phyloP scores from a whole-genome alignment of 2,797 vertebrate species.

The Eupleurogrammus muticus region DNA sequence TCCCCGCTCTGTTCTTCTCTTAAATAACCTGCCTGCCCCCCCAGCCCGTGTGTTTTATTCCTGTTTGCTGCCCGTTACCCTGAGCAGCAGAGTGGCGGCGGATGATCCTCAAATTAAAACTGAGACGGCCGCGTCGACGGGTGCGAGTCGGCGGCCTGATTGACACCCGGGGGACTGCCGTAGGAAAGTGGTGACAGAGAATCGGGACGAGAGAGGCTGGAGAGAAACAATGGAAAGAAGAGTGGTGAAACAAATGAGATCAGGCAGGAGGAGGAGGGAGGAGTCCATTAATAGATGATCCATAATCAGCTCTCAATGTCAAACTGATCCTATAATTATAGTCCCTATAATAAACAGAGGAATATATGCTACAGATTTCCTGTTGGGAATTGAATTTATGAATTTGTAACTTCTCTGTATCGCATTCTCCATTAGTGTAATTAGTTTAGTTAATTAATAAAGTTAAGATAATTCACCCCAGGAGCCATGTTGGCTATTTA shows the following conservation, averaged over 20 bases:
- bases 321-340: too few relatives aligned
- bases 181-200: conserved; percentile 14
- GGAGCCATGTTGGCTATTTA: too few relatives aligned
- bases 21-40: conserved; percentile 1
- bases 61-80: conserved; percentile 28
- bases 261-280: not conserved
- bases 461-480: too few relatives aligned
- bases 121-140: not conserved
- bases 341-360: not conserved
- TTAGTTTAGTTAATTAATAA: too few relatives aligned
- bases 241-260: not conserved
- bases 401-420: too few relatives aligned
- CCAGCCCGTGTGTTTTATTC: conserved; percentile 31
- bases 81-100: conserved; percentile 19
- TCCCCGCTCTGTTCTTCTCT: not conserved
- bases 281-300: too few relatives aligned
- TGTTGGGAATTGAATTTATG: too few relatives aligned
- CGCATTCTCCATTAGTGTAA: too few relatives aligned
- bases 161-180: conserved; percentile 17
- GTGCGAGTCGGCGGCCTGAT: not conserved
- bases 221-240: conserved; percentile 1
- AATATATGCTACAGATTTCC: not conserved
- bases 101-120: conserved; percentile 42
- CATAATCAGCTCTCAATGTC: too few relatives aligned
- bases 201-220: conserved; percentile 7